phyloP scores from a whole-genome alignment of 2,888 invertebrate genomes.

The Clitarchus hookeri region DNA sequence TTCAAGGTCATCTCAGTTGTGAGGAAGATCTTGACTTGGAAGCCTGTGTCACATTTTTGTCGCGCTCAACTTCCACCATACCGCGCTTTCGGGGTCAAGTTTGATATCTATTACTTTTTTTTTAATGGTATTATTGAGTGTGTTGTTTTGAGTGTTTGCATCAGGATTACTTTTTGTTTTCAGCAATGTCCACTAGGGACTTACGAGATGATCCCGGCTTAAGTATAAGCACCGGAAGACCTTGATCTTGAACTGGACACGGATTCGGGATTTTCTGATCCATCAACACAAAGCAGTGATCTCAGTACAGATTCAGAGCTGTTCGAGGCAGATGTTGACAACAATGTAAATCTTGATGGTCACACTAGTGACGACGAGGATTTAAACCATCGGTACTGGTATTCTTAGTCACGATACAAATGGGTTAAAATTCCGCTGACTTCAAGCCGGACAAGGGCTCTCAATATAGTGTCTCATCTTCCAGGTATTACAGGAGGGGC shows the following conservation, averaged over 20 bases:
- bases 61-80: background rate
- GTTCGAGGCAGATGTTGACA: background rate
- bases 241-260: background rate
- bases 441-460: background rate
- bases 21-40: too few species aligned
- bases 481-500: conserved; percentile 24
- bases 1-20: too few species aligned
- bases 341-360: background rate
- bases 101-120: background rate
- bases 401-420: conserved; percentile 17
- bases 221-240: background rate
- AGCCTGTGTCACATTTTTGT: background rate
- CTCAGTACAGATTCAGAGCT: background rate
- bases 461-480: conserved; percentile 22
- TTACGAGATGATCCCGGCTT: background rate
- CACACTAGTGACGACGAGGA: background rate
- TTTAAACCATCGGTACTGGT: background rate
- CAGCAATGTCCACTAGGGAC: background rate
- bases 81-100: background rate
- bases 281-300: background rate
- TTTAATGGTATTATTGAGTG: background rate
- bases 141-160: background rate
- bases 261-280: background rate
- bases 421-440: conserved; percentile 16
- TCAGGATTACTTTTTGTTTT: background rate